Conservation (phyloP, 2,113 vertebrate genomes). For the Pyxicephalus adspersus region DNA sequence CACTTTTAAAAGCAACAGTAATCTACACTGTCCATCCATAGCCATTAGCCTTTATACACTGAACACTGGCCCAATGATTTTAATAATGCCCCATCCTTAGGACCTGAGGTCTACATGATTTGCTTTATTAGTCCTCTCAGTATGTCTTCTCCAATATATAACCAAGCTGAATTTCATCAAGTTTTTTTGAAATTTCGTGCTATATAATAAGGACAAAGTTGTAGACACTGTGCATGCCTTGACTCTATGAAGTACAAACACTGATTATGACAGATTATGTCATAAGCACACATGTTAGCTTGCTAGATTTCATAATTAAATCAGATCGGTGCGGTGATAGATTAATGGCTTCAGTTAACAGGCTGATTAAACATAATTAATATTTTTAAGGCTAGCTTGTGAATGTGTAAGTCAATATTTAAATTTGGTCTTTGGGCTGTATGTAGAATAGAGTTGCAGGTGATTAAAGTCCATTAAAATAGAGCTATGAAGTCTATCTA, state of each 20-base stretch:
- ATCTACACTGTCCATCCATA: too few species aligned
- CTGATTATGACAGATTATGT: constrained; percentile 48
- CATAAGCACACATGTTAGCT: constrained; percentile 19
- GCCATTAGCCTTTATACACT: not conserved
- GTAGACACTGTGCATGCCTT: not conserved
- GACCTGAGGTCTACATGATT: not conserved
- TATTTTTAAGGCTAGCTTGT: constrained; percentile 12
- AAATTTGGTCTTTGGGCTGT: not conserved
- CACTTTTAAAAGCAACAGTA: too few species aligned
- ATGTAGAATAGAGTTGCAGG: too few species aligned
- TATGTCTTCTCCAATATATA: not conserved
- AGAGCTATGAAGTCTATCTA: too few species aligned
- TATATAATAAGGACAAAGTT: not conserved
- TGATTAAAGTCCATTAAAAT: too few species aligned
- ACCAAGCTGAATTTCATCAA: constrained; percentile 19
- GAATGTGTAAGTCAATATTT: constrained; percentile 24
- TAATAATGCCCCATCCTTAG: not conserved
- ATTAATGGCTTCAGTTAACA: constrained; percentile 54
- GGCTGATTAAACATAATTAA: constrained; percentile 51
- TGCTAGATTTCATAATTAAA: constrained; percentile 47
- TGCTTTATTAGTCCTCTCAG: not conserved
- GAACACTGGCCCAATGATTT: not conserved
- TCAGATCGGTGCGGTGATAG: constrained; percentile 53
- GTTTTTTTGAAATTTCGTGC: not conserved
- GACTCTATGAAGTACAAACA: constrained; percentile 10